phyloP scores from a whole-genome alignment of 2,113 vertebrate species.

The Mesembrinibis cayennensis region DNA sequence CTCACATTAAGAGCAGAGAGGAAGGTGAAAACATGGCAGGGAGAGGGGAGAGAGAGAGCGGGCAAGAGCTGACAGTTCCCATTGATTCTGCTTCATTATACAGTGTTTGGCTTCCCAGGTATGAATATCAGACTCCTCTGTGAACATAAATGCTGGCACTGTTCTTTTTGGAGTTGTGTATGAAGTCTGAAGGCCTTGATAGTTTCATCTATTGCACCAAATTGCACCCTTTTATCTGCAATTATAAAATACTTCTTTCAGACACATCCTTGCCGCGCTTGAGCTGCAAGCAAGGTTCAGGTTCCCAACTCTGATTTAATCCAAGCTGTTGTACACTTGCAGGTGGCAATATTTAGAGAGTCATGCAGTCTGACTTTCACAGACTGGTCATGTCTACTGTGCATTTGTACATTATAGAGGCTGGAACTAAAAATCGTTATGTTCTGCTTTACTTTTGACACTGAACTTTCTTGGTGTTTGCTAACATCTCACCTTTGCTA shows the following conservation, averaged over 20 bases:
- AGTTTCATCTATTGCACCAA: neutral
- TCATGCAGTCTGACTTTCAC: neutral
- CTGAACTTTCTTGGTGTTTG: neutral
- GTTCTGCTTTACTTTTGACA: neutral
- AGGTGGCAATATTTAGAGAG: neutral
- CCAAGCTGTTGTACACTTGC: neutral
- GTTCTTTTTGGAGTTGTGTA: neutral
- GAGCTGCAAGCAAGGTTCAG: neutral
- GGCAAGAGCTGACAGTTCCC: neutral
- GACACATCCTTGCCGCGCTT: neutral
- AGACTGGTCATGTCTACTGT: neutral
- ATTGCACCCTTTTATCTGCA: neutral
- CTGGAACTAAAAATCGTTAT: neutral
- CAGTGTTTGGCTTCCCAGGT: neutral
- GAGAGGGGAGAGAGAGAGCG: too few species aligned
- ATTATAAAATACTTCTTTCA: neutral
- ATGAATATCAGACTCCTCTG: neutral
- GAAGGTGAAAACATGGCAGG: neutral
- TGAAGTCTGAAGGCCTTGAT: neutral
- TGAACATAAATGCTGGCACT: neutral
- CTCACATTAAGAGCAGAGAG: neutral
- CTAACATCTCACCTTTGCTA: neutral
- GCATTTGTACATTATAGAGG: neutral
- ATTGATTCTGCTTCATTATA: neutral
- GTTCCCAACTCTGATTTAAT: neutral